Evolutionary conservation across 2,888 invertebrate genomes (phyloP).

Genomic region (Myopa testacea): DNA sequence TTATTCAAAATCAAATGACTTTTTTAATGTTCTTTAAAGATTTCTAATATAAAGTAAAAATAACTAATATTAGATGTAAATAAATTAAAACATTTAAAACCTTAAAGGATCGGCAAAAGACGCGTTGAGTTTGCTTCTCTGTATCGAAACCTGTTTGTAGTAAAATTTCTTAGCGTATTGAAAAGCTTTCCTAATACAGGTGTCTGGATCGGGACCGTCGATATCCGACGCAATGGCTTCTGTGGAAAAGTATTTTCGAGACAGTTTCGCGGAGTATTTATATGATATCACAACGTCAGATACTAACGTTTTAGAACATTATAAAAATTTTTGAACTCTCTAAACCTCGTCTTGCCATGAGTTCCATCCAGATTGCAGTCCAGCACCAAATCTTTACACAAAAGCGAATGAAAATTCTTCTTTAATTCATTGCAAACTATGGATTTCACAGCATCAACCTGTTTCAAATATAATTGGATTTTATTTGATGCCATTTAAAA

Average conservation of each 20-base stretch:
- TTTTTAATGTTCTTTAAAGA: too few species aligned
- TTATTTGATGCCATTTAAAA: not conserved
- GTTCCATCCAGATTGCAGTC: slow-evolving; percentile 19
- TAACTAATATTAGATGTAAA: too few species aligned
- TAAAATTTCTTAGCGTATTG: slow-evolving; percentile 16
- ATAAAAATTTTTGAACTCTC: slow-evolving; percentile 7
- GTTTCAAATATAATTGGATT: not conserved
- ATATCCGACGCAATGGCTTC: slow-evolving; percentile 5
- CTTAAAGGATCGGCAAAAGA: too few species aligned
- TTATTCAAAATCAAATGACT: too few species aligned
- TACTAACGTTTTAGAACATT: slow-evolving; percentile 9
- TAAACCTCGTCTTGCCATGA: slow-evolving; percentile 20
- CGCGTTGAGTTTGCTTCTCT: not conserved
- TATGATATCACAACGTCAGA: not conserved
- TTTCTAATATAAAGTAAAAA: too few species aligned
- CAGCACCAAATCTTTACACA: slow-evolving; percentile 15
- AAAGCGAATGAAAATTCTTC: slow-evolving; percentile 4
- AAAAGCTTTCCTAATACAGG: slow-evolving; percentile 4
- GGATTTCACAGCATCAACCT: slow-evolving; percentile 12
- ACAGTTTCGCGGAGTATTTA: not conserved
- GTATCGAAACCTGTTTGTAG: slow-evolving; percentile 4
- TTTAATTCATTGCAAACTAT: slow-evolving; percentile 6
- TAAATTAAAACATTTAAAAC: too few species aligned
- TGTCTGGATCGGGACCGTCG: not conserved
- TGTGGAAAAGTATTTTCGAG: not conserved